Conservation (phyloP, 2,113 vertebrate genomes). For the Rhipidura dahli region DNA sequence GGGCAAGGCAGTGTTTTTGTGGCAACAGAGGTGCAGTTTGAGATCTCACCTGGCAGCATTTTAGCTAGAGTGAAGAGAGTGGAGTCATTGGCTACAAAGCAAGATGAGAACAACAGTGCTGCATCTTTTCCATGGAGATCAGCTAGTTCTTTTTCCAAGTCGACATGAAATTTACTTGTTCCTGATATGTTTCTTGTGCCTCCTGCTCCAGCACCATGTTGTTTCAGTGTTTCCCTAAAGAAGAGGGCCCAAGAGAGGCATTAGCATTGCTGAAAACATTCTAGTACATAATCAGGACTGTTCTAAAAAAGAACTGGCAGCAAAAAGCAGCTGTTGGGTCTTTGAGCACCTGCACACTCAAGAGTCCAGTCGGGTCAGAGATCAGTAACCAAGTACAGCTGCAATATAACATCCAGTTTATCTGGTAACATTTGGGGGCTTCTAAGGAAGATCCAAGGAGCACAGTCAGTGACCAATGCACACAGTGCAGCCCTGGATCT, state of each 20-base stretch:
- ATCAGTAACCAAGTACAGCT: not conserved
- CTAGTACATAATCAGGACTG: not conserved
- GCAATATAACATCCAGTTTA: not conserved
- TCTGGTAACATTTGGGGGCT: not conserved
- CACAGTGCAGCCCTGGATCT: not conserved
- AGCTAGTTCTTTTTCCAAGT: constrained; percentile 90
- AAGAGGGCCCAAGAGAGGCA: not conserved
- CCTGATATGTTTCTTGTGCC: constrained; percentile 97
- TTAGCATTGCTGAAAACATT: not conserved
- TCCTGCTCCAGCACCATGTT: constrained; percentile 93
- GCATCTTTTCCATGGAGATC: constrained; percentile 95
- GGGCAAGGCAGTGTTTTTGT: not conserved
- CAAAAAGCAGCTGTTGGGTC: not conserved
- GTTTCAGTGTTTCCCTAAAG: constrained; percentile 86
- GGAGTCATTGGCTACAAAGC: constrained; percentile 97
- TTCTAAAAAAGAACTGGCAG: not conserved
- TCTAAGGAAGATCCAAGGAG: not conserved
- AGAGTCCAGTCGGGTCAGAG: not conserved
- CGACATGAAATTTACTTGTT: constrained; percentile 96
- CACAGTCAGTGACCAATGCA: not conserved
- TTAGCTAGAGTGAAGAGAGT: constrained; percentile 96
- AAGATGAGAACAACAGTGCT: constrained; percentile 92
- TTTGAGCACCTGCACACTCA: not conserved
- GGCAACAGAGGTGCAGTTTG: not conserved
- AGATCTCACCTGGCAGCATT: constrained; percentile 88